Percentiles rank a stretch among this genome's conserved stretches.
Evolutionary conservation across 2,888 invertebrate genomes (phyloP).

Genomic region (Ptilodon capucinus): DNA sequence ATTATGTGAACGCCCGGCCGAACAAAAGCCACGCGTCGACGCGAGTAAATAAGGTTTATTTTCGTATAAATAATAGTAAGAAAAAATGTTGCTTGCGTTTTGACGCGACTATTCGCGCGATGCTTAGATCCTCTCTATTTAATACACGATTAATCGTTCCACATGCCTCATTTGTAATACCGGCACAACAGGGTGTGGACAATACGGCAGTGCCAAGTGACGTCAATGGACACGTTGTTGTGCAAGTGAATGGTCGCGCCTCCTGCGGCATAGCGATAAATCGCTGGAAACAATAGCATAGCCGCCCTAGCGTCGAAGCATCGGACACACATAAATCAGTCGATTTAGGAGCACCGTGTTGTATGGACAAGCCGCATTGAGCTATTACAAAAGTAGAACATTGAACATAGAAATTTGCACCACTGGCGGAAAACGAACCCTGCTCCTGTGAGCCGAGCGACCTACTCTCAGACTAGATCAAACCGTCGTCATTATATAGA

Average conservation of each 20-base stretch:
- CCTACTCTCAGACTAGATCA: too few relatives aligned
- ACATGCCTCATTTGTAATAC: slow-evolving; percentile 61
- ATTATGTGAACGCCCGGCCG: too few relatives aligned
- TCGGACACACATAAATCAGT: slow-evolving; percentile 70
- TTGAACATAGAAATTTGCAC: not conserved
- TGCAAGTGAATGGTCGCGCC: slow-evolving; percentile 63
- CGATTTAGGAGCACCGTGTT: slow-evolving; percentile 56
- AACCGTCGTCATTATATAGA: too few relatives aligned
- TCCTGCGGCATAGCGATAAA: slow-evolving; percentile 62
- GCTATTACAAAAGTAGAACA: slow-evolving; percentile 28
- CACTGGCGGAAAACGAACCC: too few relatives aligned
- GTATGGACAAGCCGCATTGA: slow-evolving; percentile 52
- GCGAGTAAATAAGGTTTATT: too few relatives aligned
- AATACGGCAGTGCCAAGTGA: slow-evolving; percentile 44
- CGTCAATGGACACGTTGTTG: slow-evolving; percentile 57
- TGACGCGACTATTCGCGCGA: too few relatives aligned
- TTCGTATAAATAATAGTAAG: too few relatives aligned
- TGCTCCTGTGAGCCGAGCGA: too few relatives aligned
- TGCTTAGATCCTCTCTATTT: not conserved
- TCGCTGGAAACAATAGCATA: slow-evolving; percentile 74
- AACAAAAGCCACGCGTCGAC: too few relatives aligned
- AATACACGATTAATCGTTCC: slow-evolving; percentile 4
- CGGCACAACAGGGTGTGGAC: slow-evolving; percentile 30
- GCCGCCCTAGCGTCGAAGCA: slow-evolving; percentile 51
- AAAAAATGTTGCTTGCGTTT: too few relatives aligned